phyloP scores from a whole-genome alignment of 2,113 vertebrate genomes.

The Gnathonemus echidnorhynchus region DNA sequence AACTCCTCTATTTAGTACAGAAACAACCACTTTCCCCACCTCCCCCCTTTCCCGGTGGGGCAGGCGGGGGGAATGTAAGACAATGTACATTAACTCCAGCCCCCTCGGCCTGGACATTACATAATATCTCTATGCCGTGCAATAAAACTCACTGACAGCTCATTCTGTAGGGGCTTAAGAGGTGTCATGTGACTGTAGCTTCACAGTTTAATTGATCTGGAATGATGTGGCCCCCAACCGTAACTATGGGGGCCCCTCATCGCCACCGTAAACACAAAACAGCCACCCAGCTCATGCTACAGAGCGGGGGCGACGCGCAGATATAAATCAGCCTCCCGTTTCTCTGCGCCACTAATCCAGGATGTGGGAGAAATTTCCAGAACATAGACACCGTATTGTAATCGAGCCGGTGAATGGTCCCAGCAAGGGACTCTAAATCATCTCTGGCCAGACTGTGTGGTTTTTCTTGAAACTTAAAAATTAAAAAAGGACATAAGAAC shows the following conservation, averaged over 20 bases:
- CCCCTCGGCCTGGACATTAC: background rate
- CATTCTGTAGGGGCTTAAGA: background rate
- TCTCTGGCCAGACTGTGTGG: background rate
- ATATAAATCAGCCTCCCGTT: conserved; percentile 33
- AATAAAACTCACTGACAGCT: background rate
- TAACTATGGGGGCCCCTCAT: background rate
- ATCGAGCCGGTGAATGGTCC: background rate
- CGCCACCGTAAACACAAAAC: background rate
- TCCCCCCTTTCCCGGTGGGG: background rate
- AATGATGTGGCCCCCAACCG: background rate
- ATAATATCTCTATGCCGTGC: background rate
- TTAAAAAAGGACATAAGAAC: background rate
- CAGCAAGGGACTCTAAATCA: background rate
- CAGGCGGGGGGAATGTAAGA: background rate
- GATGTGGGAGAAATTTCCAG: conserved; percentile 7
- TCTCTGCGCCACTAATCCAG: conserved; percentile 19
- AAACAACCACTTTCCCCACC: background rate
- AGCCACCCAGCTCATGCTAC: background rate
- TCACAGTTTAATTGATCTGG: background rate
- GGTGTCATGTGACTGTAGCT: background rate
- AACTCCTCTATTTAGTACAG: background rate
- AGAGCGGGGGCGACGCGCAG: conserved; percentile 11
- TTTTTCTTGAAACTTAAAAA: background rate
- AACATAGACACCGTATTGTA: background rate
- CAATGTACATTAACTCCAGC: background rate